Base-by-base conservation (phyloP, 2,797 vertebrate species). In the Syncerus caffer region DNA sequence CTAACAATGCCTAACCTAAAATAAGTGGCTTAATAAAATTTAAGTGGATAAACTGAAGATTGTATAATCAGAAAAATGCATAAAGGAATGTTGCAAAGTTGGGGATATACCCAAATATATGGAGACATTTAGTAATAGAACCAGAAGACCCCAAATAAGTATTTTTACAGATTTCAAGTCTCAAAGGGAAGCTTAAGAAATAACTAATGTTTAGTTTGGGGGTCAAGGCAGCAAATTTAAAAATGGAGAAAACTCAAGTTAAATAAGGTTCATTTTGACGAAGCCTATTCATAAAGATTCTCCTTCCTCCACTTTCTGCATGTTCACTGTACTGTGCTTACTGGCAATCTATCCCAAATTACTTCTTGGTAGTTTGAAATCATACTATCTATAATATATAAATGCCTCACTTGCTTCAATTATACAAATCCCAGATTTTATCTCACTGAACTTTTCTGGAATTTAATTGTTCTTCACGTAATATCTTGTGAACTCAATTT, bases 401-500 rank as follows among this genome's bases (percentile, higher is more conserved):
- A 88, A 80, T 55, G 64, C 8, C 21, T 95, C 8, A 5, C 7
- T 95, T 53, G 80, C 15, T 67, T 84, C 42, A 71, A 93, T 21
- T 51, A 12, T 38, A 78, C 15, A 96, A 95, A 91, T 96, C 6
- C 53, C 13, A 85, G n/a, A 88, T 82, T 25, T 53, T 25, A 82
- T 78, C 10, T 89, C 57, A 90, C 15, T 19, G 76, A 88, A 93
- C 15, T 50, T 67, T 93, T 91, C n/a, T 85, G 31, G 29, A 85
- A 97, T 85, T 89, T 95, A 74, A 74, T 50, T 83, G 19, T 80
- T 90, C 14, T 89, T 92, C 58, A 82, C 21, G 31, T 88, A 91
- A 92, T 45, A 95, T 58, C 38, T 93, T 94, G 85, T 87, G 85
- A 96, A 82, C 25, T 95, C 16, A 90, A 29, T 80, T 89, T 53